phyloP scores from a whole-genome alignment of 2,888 invertebrate species.

The Gastracanthus pulcherrimus region DNA sequence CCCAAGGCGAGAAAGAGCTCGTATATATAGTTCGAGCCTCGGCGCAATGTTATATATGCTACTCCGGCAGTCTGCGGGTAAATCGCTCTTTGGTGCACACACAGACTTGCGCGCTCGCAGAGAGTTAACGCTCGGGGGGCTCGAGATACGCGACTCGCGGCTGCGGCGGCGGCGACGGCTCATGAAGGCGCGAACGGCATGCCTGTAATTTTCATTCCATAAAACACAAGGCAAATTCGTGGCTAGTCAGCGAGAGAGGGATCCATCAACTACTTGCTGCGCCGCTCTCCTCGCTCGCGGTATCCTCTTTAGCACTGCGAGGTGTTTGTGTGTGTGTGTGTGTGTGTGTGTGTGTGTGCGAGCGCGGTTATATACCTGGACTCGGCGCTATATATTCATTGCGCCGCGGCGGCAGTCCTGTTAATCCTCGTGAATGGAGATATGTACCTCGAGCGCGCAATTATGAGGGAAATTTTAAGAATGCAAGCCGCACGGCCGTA shows the following conservation, averaged over 20 bases:
- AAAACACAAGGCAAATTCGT: conserved; percentile 65
- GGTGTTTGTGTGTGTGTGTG: not conserved
- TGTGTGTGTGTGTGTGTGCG: not conserved
- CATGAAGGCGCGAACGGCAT: conserved; percentile 56
- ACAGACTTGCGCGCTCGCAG: too few relatives aligned
- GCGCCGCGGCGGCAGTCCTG: not conserved
- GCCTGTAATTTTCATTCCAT: conserved; percentile 64
- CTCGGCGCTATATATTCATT: conserved; percentile 1
- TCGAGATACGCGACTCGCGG: not conserved
- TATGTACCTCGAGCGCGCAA: conserved; percentile 36
- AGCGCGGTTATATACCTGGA: not conserved
- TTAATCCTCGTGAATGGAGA: conserved; percentile 43
- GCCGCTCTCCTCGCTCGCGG: conserved; percentile 4
- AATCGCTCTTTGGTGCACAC: too few relatives aligned
- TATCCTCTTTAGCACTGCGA: conserved; percentile 26
- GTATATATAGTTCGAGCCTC: too few relatives aligned
- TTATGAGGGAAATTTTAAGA: conserved; percentile 42
- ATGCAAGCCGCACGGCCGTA: not conserved
- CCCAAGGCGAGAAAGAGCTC: not conserved
- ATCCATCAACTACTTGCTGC: conserved; percentile 57
- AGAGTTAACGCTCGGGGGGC: not conserved
- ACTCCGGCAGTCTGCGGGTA: conserved; percentile 4
- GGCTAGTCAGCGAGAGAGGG: conserved; percentile 61
- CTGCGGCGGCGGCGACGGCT: conserved; percentile 29
- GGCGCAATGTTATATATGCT: conserved; percentile 10